Evolutionary conservation across 2,888 invertebrate species (phyloP), one percentile per base, ranked within the genome.

Genomic region (Caenorhabditis sp.): DNA sequence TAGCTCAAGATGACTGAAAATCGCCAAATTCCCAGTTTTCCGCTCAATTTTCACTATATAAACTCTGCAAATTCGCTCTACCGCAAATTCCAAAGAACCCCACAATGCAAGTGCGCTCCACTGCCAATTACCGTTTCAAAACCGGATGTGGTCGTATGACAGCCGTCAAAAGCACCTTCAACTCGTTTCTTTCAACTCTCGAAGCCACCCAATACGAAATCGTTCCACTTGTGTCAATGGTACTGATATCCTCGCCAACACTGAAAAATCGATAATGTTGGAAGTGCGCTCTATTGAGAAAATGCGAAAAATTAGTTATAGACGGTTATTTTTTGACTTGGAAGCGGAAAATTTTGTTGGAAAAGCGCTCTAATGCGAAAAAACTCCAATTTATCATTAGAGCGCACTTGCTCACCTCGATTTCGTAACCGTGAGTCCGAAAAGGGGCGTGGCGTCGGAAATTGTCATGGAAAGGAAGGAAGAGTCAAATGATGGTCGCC

Each of bases 401-500:
- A 37, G 20, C 18, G 58, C 32, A 58, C 35, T 58, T 13, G 18
- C 18, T 50, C 22, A 74, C 80, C 35, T 71, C 5, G 80, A 70
- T 47, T 72, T 70, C 0, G 55, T 22, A 22, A 81, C 37, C 28
- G 62, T 32, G 13, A 81, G 20, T 8, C 67, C 81, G 9, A 78
- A 24, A n/a, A 82, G 61, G 9, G 82, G 72, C n/a, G 72, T 70
- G 11, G 82, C 82, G 37, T 78, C 78, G 9, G 82, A 68, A 20
- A 82, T 61, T 4, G 82, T 82, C 15, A 72, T 68, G 4, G 69
- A 72, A 6, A 78, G 32, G 62, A 78, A 82, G 0, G 82, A 82
- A 2, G 82, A 82, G 62, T 82, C 82, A 37, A 82, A 82, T 15
- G 82, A 51, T 2, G 82, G 82, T 11, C 56, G 71, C 8, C 82